Evolutionary conservation across 2,888 invertebrate genomes (phyloP), one percentile per base, ranked within the genome.

Genomic region (Synanthedon andrenaeformis): DNA sequence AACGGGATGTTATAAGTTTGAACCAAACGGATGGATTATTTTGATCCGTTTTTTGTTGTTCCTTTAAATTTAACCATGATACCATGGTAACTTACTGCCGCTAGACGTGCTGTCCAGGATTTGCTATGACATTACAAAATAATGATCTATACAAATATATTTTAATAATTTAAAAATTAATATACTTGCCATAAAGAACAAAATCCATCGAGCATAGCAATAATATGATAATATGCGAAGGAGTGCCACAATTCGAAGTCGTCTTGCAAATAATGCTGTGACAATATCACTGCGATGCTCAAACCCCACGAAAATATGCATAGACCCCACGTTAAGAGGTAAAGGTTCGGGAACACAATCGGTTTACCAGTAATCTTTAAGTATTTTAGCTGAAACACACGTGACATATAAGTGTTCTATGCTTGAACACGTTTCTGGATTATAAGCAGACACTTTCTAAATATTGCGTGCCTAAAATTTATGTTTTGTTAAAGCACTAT

Each of bases 211-310:
- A 93, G 65, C 92, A 93, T 93, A 4, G 93, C 93, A 55, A 93
- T 89, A 41, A 93, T 92, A 57, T 92, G 93, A 64, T 91, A 92
- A 62, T 93, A 93, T 3, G 91, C 93, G 51, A 92, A 91, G 0
- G 92, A 92, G 61, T 93, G 92, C 92, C 92, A 92, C 50, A 92
- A 64, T 51, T 91, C 88, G 71, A 93, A 92, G 72, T 93, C 93
- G 1, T 92, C 91, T 67, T 93, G 93, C 3, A 93, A 75, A 62
- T 92, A 92, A 65, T 90, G 91, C 64, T 93, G 92, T 0, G 92
- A 92, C 3, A 92, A 69, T 66, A 92, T 92, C 5, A 93, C 89
- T 3, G 84, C 84, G 56, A 92, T 88, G 56, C 92, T 92, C 1
- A 92, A 70, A 0, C 74, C 75, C 93, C 93, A 93, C 0, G 92